These are phyloP conservation scores for Tenodera sinensis DNA, from an alignment of 2,888 invertebrate genomes.

Conservation along the genomic window DNA sequence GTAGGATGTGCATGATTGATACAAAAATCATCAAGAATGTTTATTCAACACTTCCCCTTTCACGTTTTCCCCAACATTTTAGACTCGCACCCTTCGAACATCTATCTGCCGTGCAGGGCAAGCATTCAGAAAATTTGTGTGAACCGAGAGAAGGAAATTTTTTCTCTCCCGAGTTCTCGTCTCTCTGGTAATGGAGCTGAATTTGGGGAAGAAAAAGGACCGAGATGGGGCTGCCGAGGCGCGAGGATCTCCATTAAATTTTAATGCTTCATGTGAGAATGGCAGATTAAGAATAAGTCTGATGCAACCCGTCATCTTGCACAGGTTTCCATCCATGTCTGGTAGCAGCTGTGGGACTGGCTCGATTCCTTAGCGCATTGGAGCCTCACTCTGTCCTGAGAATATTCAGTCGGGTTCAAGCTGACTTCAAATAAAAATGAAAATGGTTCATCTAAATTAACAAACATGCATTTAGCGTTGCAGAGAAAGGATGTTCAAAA, in stretches of 20 bases:
- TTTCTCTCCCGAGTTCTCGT: neutral
- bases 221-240: conserved; percentile 15
- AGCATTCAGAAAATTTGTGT: neutral
- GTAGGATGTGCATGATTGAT: neutral
- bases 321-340: neutral
- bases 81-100: neutral
- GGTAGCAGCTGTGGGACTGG: neutral
- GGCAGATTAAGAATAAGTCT: conserved; percentile 37
- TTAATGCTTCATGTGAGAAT: conserved; percentile 35
- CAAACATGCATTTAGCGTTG: too few relatives aligned
- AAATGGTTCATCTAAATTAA: neutral
- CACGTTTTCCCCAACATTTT: neutral
- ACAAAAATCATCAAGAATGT: neutral
- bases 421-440: neutral
- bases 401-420: too few relatives aligned
- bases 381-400: too few relatives aligned
- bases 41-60: neutral
- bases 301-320: conserved; percentile 22
- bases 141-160: neutral
- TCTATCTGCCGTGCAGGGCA: neutral
- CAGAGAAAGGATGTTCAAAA: too few relatives aligned
- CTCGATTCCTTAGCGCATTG: neutral
- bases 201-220: neutral
- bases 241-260: conserved; percentile 36
- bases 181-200: neutral